phyloP scores from a whole-genome alignment of 2,113 vertebrate genomes.

The Echinops telfairi region DNA sequence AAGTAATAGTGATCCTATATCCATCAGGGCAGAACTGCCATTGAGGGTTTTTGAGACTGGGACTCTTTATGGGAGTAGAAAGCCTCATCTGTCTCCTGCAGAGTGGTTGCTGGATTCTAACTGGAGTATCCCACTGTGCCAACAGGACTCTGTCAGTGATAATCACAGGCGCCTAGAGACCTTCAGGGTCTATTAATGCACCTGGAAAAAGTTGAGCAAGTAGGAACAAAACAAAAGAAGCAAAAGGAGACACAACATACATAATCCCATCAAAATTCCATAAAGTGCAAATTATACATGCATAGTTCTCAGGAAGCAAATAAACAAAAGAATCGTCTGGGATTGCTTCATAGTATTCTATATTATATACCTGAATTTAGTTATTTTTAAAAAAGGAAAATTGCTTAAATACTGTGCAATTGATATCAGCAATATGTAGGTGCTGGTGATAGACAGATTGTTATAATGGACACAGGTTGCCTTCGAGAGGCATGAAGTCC shows the following conservation, averaged over 20 bases:
- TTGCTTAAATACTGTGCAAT: neutral
- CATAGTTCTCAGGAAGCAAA: neutral
- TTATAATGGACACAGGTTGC: neutral
- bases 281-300: neutral
- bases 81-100: no score
- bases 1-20: no score
- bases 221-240: neutral
- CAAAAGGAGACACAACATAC: neutral
- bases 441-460: neutral
- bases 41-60: no score
- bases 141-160: neutral
- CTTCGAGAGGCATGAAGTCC: neutral
- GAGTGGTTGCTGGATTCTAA: no score
- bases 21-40: no score
- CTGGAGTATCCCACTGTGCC: no score
- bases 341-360: neutral
- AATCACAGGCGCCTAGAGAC: neutral
- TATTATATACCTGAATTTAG: neutral
- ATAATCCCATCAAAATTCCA: neutral
- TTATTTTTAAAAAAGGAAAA: slow-evolving; percentile 2
- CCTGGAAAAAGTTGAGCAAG: neutral
- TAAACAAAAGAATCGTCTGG: neutral
- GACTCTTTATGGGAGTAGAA: no score
- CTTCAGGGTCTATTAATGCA: neutral
- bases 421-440: neutral